phyloP scores from a whole-genome alignment of 2,888 invertebrate species.

The Strigamia crassipes region DNA sequence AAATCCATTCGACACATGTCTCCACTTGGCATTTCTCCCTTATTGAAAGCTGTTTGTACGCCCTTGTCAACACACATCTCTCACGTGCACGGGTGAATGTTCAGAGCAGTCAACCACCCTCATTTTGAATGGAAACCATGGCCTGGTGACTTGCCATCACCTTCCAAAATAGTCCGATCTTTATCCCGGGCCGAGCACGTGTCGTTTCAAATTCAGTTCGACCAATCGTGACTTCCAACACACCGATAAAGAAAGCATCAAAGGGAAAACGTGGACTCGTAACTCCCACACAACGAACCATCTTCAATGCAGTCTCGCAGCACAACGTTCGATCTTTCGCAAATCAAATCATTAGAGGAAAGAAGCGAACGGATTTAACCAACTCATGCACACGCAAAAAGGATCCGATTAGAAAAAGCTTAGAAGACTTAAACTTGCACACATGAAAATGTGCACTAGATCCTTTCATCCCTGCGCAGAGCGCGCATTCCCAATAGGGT shows the following conservation, averaged over 20 bases:
- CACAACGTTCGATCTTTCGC: not conserved
- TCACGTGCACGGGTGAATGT: conserved; percentile 11
- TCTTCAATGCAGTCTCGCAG: not conserved
- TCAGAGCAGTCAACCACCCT: not conserved
- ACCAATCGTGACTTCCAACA: conserved; percentile 5
- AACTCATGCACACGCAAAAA: not conserved
- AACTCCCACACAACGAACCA: not conserved
- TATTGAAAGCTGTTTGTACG: conserved; percentile 16
- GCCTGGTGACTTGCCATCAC: not conserved
- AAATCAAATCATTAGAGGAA: not conserved
- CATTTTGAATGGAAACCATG: conserved; percentile 2
- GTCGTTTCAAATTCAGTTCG: not conserved
- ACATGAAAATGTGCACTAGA: not conserved
- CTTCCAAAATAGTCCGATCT: not conserved
- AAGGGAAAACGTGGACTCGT: conserved; percentile 12
- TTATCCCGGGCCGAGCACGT: conserved; percentile 1
- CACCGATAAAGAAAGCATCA: conserved; percentile 4
- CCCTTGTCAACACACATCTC: conserved; percentile 10
- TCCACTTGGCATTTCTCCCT: not conserved
- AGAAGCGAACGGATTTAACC: not conserved
- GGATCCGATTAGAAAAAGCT: not conserved
- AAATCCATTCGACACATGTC: not conserved
- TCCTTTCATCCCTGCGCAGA: not conserved
- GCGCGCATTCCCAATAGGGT: not conserved
- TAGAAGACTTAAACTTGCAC: not conserved